Conservation (phyloP, 1,140 invertebrate species). For the Dendrolimus punctatus region DNA sequence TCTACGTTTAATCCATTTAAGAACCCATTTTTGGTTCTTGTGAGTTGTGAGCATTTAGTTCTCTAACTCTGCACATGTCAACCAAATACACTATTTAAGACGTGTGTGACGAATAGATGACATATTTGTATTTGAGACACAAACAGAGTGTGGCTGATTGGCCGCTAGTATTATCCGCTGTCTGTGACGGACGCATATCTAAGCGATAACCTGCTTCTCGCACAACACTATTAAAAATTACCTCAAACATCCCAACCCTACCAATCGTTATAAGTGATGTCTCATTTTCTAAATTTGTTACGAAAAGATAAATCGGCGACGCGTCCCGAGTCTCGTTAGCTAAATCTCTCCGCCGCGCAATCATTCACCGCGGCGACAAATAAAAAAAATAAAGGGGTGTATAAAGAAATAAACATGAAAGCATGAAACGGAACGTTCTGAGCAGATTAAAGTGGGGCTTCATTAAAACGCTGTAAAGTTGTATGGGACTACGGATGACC, state of each 20-base stretch:
- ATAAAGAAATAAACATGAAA: too few relatives aligned
- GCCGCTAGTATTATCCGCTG: too few relatives aligned
- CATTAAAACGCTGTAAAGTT: constrained; percentile 68
- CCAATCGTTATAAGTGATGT: constrained; percentile 36
- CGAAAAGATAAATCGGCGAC: constrained; percentile 64
- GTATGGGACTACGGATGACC: constrained; percentile 38
- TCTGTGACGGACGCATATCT: too few relatives aligned
- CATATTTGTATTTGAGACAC: too few relatives aligned
- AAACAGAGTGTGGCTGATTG: too few relatives aligned
- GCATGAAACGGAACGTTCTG: too few relatives aligned
- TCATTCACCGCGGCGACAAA: constrained; percentile 46
- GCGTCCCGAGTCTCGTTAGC: constrained; percentile 58
- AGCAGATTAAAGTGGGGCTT: constrained; percentile 23
- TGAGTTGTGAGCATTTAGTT: not conserved
- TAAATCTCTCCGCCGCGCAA: constrained; percentile 57
- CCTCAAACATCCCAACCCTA: constrained; percentile 9
- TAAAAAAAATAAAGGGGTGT: constrained; percentile 31
- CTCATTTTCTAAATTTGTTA: constrained; percentile 69
- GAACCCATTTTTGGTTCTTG: not conserved
- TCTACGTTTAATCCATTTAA: too few relatives aligned
- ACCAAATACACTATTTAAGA: too few relatives aligned
- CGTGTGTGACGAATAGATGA: too few relatives aligned
- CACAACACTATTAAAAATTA: constrained; percentile 1
- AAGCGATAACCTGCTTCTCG: not conserved
- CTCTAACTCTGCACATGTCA: not conserved